These are phyloP conservation scores for Nothocercus nigrocapillus DNA, from an alignment of 2,113 vertebrate genomes.

Conservation along the genomic window DNA sequence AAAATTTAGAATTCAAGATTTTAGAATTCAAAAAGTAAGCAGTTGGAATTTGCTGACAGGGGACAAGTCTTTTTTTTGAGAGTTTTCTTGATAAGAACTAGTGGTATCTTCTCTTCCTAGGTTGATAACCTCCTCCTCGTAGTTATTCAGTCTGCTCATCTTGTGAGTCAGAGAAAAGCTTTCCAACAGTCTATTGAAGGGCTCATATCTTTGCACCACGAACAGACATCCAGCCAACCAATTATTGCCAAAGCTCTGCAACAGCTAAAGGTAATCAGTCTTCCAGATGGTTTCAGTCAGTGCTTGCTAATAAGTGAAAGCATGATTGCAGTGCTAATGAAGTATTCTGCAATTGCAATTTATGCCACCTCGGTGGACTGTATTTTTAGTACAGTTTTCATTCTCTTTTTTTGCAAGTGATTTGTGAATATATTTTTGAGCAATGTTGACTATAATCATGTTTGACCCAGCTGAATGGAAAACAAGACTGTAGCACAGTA, in stretches of 20 bases:
- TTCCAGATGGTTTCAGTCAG: background rate
- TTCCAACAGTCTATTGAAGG: conserved; percentile 94
- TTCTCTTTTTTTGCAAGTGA: background rate
- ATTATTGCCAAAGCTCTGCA: conserved; percentile 92
- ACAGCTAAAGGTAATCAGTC: conserved; percentile 88
- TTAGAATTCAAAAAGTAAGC: background rate
- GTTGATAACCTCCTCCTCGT: conserved; percentile 92
- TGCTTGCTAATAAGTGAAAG: background rate
- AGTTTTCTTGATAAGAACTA: background rate
- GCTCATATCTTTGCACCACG: conserved; percentile 86
- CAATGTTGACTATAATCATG: background rate
- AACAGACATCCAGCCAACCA: conserved; percentile 97
- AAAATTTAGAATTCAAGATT: background rate
- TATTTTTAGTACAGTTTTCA: background rate
- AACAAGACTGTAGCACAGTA: background rate
- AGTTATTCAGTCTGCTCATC: conserved; percentile 92
- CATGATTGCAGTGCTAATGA: background rate
- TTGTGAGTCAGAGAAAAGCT: conserved; percentile 89
- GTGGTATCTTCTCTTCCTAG: conserved; percentile 71
- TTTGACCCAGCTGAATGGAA: background rate
- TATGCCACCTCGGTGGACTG: background rate
- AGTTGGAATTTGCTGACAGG: background rate
- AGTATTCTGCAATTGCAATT: background rate
- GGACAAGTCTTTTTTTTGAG: background rate
- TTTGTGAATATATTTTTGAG: background rate